A percentile compares a stretch with the other conserved stretches of the same genome.
These are phyloP conservation scores for Thymelicus sylvestris DNA, from an alignment of 2,888 invertebrate species.

Conservation along the genomic window DNA sequence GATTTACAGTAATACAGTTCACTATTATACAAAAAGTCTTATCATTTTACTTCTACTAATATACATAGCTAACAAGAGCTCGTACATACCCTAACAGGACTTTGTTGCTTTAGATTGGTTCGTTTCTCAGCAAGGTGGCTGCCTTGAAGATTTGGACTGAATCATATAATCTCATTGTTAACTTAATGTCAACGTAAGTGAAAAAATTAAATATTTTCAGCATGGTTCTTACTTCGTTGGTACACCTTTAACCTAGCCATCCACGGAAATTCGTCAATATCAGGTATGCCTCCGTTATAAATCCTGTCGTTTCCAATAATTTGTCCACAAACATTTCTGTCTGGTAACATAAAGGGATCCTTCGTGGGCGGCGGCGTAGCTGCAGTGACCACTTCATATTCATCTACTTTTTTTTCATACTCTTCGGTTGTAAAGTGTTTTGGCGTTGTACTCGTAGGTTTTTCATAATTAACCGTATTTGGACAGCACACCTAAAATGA, in stretches of 20 bases:
- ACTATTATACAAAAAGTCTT: no score
- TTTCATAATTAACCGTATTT: conserved; percentile 38
- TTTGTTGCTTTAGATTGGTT: no score
- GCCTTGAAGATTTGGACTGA: no score
- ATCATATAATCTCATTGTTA: no score
- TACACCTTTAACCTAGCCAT: conserved; percentile 61
- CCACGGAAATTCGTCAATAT: conserved; percentile 85
- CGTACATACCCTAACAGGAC: no score
- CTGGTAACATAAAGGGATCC: conserved; percentile 52
- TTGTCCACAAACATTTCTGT: conserved; percentile 55
- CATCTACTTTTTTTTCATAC: not conserved
- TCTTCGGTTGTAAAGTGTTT: not conserved
- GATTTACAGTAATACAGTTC: no score
- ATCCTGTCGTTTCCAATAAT: conserved; percentile 62
- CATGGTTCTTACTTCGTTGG: conserved; percentile 16
- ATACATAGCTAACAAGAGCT: no score
- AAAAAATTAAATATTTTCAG: not conserved
- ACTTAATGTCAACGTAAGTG: no score
- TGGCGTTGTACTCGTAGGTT: conserved; percentile 8
- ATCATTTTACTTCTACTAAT: no score
- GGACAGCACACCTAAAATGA: conserved; percentile 47
- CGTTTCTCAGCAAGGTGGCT: no score
- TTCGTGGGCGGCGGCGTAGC: not conserved
- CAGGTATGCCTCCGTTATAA: conserved; percentile 76
- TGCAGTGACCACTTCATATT: not conserved